Evolutionary conservation across 2,113 vertebrate species (phyloP).

Genomic region (Syngnathus floridae): DNA sequence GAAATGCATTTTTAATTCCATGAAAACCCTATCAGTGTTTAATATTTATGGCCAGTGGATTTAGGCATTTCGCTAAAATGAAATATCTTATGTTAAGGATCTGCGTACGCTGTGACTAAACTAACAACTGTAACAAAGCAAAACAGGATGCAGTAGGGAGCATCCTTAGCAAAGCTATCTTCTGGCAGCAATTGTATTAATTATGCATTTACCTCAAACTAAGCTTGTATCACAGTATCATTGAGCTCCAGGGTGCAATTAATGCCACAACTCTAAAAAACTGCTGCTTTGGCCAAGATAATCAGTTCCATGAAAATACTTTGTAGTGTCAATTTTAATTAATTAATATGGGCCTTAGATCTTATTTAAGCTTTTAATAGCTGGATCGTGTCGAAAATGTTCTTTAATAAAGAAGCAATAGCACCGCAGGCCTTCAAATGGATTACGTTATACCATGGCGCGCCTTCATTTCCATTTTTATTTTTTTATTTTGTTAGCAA

Average conservation of each 20-base stretch:
- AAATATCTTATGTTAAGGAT: too few relatives aligned
- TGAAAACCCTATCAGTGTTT: neutral
- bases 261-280: neutral
- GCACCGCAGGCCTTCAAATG: neutral
- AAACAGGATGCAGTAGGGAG: neutral
- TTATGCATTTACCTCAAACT: neutral
- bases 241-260: constrained; percentile 4
- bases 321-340: neutral
- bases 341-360: neutral
- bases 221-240: neutral
- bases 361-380: constrained; percentile 2
- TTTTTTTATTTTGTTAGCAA: neutral
- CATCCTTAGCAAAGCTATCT: neutral
- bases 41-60: neutral
- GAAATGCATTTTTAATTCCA: neutral
- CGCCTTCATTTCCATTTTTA: neutral
- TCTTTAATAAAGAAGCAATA: neutral
- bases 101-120: neutral
- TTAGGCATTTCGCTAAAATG: too few relatives aligned
- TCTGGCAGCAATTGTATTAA: neutral
- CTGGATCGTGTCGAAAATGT: neutral
- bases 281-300: neutral
- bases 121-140: neutral
- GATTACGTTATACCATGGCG: neutral
- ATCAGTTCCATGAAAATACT: neutral